phyloP scores from a whole-genome alignment of 2,797 vertebrate species.

The Gallirallus australis region DNA sequence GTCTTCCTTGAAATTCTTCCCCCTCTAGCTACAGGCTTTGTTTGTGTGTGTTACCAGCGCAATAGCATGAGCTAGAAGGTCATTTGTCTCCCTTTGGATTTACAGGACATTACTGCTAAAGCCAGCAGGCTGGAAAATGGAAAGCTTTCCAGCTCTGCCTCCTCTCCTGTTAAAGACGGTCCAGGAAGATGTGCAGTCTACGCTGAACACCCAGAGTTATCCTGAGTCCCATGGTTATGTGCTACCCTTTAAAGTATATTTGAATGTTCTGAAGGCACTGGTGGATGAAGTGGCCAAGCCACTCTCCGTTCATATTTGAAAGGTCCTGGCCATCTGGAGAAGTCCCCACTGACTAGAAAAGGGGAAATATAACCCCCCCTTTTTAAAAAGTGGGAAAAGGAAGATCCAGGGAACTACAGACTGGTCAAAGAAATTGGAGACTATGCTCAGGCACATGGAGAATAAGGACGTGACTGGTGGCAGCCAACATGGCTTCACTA shows the following conservation, averaged over 20 bases:
- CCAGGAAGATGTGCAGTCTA: background rate
- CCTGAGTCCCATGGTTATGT: background rate
- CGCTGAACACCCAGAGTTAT: background rate
- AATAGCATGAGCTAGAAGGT: conserved; percentile 58
- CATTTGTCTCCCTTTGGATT: conserved; percentile 59
- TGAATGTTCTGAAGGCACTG: background rate
- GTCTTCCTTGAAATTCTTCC: background rate
- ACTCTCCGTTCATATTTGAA: no score
- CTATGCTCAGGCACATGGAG: no score
- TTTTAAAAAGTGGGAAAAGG: no score
- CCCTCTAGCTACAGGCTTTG: conserved; percentile 35
- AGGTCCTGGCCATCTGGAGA: no score
- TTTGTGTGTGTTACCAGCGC: conserved; percentile 57
- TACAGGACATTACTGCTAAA: conserved; percentile 46
- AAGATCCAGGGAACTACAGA: no score
- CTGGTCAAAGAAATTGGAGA: no score
- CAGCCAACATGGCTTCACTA: no score
- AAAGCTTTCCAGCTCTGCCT: conserved; percentile 46
- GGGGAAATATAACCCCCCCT: no score
- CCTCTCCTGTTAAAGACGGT: background rate
- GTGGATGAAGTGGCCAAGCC: no score
- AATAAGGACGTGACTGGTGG: no score
- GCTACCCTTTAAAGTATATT: background rate
- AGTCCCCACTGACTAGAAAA: no score
- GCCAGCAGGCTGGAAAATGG: conserved; percentile 59